phyloP scores from a whole-genome alignment of 2,113 vertebrate genomes.

The Epinephelus moara region DNA sequence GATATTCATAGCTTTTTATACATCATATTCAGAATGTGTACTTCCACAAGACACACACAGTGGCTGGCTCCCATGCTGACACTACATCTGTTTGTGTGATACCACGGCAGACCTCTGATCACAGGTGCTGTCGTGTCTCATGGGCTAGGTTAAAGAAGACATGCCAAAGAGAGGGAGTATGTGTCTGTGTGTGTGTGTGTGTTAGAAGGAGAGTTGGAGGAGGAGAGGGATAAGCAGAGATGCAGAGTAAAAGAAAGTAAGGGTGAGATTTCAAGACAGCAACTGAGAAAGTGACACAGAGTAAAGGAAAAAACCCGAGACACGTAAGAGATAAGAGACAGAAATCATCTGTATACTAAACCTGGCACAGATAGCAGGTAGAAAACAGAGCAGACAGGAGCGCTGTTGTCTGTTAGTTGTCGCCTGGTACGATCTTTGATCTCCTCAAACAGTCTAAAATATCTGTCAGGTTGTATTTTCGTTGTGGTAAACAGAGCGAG shows the following conservation, averaged over 20 bases:
- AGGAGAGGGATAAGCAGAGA: neutral
- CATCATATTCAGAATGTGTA: constrained; percentile 21
- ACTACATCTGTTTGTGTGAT: constrained; percentile 73
- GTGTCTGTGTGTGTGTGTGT: neutral
- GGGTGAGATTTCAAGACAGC: constrained; percentile 1
- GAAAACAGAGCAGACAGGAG: constrained; percentile 57
- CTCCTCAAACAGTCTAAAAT: constrained; percentile 66
- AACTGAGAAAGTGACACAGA: neutral
- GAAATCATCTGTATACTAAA: constrained; percentile 39
- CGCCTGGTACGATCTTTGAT: constrained; percentile 59
- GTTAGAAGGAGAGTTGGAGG: neutral
- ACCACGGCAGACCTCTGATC: constrained; percentile 69
- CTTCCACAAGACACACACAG: constrained; percentile 25
- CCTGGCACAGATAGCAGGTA: constrained; percentile 36
- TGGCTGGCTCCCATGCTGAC: constrained; percentile 64
- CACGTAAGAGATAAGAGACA: constrained; percentile 25
- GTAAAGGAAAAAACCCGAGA: neutral
- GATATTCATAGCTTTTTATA: constrained; percentile 28
- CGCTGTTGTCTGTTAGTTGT: constrained; percentile 59
- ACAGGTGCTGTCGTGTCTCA: constrained; percentile 66
- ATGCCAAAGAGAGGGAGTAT: constrained; percentile 29
- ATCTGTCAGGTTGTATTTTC: constrained; percentile 67
- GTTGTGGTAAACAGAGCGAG: constrained; percentile 56
- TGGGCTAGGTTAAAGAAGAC: constrained; percentile 64
- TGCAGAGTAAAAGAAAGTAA: neutral